phyloP scores from a whole-genome alignment of 2,113 vertebrate species.

The Fulica atra region DNA sequence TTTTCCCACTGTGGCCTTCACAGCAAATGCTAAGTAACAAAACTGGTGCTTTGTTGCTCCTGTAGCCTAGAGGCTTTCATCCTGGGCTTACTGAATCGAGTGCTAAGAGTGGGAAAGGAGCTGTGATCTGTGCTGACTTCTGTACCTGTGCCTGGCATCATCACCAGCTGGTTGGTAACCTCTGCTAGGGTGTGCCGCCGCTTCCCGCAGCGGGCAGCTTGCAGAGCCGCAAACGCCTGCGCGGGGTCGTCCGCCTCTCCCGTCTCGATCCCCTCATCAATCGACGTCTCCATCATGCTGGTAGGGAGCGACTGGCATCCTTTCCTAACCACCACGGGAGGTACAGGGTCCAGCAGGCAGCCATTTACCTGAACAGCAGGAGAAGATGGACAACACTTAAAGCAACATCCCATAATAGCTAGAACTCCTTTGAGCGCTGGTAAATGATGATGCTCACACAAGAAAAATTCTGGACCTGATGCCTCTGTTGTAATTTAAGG shows the following conservation, averaged over 20 bases:
- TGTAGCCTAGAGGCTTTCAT: background rate
- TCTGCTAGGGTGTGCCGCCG: constrained; percentile 94
- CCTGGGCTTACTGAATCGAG: background rate
- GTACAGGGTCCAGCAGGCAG: constrained; percentile 93
- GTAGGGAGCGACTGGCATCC: constrained; percentile 90
- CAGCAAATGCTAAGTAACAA: background rate
- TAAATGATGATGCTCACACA: no score
- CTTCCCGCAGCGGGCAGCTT: constrained; percentile 87
- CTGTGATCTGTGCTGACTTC: background rate
- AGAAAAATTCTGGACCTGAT: no score
- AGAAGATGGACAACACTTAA: background rate
- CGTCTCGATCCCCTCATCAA: constrained; percentile 93
- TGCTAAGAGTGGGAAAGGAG: background rate
- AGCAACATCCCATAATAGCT: no score
- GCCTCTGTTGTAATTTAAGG: background rate
- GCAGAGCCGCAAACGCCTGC: constrained; percentile 85
- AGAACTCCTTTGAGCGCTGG: no score
- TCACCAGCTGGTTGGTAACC: constrained; percentile 88
- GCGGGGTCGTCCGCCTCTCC: constrained; percentile 91
- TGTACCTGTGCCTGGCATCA: constrained; percentile 83
- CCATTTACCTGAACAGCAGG: constrained; percentile 84
- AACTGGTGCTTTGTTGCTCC: background rate
- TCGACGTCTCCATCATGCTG: constrained; percentile 97
- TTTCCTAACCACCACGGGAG: constrained; percentile 84
- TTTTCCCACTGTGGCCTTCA: background rate